Evolutionary conservation across 2,888 invertebrate genomes (phyloP), one percentile per base, ranked within the genome.

Genomic region (Hydrotaea diabolus): DNA sequence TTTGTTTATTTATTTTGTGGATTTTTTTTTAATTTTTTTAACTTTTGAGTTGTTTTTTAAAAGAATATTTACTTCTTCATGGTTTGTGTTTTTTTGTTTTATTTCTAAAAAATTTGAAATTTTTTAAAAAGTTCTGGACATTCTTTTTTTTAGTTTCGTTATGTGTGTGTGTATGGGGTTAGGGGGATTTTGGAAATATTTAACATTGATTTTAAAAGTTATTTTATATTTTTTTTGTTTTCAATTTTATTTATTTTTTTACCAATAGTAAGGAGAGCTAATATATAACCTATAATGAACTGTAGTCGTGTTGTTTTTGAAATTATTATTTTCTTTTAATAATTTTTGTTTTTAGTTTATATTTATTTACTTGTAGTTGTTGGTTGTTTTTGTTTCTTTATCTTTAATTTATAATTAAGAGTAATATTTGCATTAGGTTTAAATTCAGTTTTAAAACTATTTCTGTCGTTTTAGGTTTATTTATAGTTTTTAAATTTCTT

Each of bases 401-500:
- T 76, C 62, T 71, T 79, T 66, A 82, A 64, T 72, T 66, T 64
- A 55, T 77, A 75, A 31, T 75, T 79, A 77, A 69, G 19, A 59
- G 39, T 80, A 31, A 23, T 80, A 55, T 80, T 76, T 80, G 64
- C 69, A 49, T 57, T 71, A 53, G 64, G 46, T 80, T 77, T 64
- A 83, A 77, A 77, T 77, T 75, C 74, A 46, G 55, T 72, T 66
- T 83, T 80, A 77, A 81, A 77, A 76, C 77, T 86, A 85, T 79
- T 74, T 79, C 4, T 73, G 39, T 72, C 13, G 9, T 39, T 3
- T 39, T 39, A 11, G 3, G 4, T 8, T 39, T 39, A 39, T 11
- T 72, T 21, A 26, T n/a, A 72, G 26, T 31, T 4, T 4, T 31
- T 31, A 31, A 31, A 4, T 80, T 80, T 77, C 64, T 72, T 80